A percentile compares a stretch with the other conserved stretches of the same genome.
Conservation (phyloP, 2,888 invertebrate species). For the Chironomus tentans region DNA sequence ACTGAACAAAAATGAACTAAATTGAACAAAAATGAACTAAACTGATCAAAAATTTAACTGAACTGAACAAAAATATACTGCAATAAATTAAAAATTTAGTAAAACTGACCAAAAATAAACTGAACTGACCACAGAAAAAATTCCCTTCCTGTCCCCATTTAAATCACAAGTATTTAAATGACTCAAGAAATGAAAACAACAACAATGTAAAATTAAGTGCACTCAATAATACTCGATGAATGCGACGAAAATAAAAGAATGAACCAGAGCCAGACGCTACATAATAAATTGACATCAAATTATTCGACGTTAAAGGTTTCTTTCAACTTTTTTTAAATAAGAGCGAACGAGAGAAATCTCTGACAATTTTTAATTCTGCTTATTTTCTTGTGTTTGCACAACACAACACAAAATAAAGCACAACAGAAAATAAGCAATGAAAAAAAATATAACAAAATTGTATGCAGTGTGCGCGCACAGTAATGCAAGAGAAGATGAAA, state of each 20-base stretch:
- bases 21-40: too few species aligned
- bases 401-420: background rate
- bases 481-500: background rate
- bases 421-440: background rate
- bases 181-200: background rate
- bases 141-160: too few species aligned
- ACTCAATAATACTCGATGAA: background rate
- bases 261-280: slow-evolving; percentile 15
- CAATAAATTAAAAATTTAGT: too few species aligned
- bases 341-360: background rate
- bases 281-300: slow-evolving; percentile 26
- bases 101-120: too few species aligned
- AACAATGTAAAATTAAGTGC: background rate
- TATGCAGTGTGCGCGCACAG: background rate
- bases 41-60: too few species aligned
- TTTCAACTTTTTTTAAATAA: background rate
- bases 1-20: too few species aligned
- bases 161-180: background rate
- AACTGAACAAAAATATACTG: too few species aligned
- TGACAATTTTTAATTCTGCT: background rate
- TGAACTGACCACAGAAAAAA: too few species aligned
- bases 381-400: background rate
- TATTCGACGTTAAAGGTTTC: slow-evolving; percentile 10
- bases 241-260: slow-evolving; percentile 1
- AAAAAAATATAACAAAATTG: background rate